Conservation (phyloP, 2,797 vertebrate species). For the Limosa lapponica region DNA sequence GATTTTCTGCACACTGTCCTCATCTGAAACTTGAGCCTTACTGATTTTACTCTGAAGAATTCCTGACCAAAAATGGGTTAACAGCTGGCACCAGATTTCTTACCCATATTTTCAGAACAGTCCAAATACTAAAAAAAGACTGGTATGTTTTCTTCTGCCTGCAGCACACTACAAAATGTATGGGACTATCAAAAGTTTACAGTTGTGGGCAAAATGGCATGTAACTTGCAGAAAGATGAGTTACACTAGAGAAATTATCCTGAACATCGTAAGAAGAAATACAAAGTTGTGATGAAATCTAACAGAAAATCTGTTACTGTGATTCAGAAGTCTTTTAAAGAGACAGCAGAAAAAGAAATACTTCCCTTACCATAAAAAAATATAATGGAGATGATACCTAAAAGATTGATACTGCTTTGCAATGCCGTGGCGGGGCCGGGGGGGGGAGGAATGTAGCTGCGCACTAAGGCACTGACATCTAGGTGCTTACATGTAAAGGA, state of each 20-base stretch:
- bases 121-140: background rate
- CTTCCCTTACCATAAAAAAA: background rate
- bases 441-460: background rate
- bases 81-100: background rate
- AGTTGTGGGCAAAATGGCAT: background rate
- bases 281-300: background rate
- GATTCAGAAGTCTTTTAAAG: background rate
- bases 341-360: background rate
- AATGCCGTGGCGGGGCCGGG: background rate
- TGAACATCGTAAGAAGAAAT: background rate
- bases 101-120: background rate
- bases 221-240: background rate
- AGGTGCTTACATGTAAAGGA: accelerated
- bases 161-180: background rate
- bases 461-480: background rate
- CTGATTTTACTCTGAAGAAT: background rate
- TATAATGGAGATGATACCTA: background rate
- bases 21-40: background rate
- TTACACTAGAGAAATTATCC: background rate
- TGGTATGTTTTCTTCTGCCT: background rate
- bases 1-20: no score
- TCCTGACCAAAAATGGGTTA: background rate
- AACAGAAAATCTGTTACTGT: background rate
- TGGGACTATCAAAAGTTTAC: background rate
- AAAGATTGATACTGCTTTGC: background rate